A percentile compares a stretch with the other conserved stretches of the same genome.
phyloP scores from a whole-genome alignment of 2,888 invertebrate species.

The Yponomeuta cagnagella region DNA sequence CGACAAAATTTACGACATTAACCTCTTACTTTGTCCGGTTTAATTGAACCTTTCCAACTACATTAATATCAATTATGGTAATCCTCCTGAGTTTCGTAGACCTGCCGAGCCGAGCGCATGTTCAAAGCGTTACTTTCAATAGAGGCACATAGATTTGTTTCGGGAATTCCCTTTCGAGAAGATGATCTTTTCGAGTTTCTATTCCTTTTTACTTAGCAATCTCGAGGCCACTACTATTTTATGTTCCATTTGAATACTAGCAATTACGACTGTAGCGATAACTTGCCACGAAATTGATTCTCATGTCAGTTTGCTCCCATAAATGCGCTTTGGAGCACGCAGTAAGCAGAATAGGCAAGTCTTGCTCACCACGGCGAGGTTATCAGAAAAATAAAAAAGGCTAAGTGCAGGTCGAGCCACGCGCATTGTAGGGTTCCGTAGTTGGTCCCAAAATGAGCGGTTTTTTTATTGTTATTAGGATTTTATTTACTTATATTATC shows the following conservation, averaged over 20 bases:
- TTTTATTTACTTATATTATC: no score
- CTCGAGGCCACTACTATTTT: conserved; percentile 37
- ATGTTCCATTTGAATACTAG: conserved; percentile 49
- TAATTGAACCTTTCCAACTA: conserved; percentile 60
- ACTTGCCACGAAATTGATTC: conserved; percentile 50
- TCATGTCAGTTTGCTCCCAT: conserved; percentile 17
- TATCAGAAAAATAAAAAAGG: no score
- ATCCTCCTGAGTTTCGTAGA: conserved; percentile 48
- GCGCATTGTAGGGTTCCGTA: background rate
- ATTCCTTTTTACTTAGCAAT: conserved; percentile 50
- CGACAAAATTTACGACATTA: conserved; percentile 40
- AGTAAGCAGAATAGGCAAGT: no score
- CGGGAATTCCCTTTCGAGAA: conserved; percentile 34
- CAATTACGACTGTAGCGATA: conserved; percentile 51
- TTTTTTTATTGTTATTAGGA: no score
- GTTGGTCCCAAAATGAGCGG: no score
- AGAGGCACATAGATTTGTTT: conserved; percentile 30
- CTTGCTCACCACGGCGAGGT: no score
- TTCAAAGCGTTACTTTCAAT: conserved; percentile 18
- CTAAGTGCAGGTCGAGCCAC: background rate
- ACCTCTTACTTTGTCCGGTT: conserved; percentile 49
- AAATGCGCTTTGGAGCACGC: background rate
- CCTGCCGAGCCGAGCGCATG: conserved; percentile 29
- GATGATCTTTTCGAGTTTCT: conserved; percentile 37
- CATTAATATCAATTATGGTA: conserved; percentile 68